Evolutionary conservation across 2,888 invertebrate species (phyloP).

Genomic region (Acanthacorydalis orientalis): DNA sequence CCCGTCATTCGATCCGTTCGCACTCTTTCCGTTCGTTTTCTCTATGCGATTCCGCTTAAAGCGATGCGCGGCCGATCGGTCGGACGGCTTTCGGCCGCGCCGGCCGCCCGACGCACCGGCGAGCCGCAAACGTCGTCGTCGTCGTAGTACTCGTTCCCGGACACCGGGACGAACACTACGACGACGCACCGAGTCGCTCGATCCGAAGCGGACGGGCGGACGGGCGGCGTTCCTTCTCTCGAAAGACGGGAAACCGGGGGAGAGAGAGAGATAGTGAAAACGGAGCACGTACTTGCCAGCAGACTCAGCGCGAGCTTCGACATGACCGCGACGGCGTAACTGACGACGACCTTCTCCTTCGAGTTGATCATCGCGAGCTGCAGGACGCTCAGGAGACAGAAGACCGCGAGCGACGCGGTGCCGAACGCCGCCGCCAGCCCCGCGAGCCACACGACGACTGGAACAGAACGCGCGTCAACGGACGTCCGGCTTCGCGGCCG

Average conservation of each 20-base stretch:
- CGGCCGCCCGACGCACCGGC: no score
- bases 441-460: slow-evolving; percentile 69
- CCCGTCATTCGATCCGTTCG: no score
- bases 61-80: no score
- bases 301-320: slow-evolving; percentile 62
- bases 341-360: slow-evolving; percentile 60
- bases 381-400: slow-evolving; percentile 63
- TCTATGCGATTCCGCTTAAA: no score
- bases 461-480: slow-evolving; percentile 44
- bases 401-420: slow-evolving; percentile 53
- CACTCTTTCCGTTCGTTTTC: no score
- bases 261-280: slow-evolving; percentile 4
- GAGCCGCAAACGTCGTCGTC: no score
- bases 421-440: slow-evolving; percentile 65
- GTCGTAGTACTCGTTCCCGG: no score
- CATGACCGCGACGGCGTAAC: slow-evolving; percentile 61
- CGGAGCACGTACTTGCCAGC: slow-evolving; percentile 52
- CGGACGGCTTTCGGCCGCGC: no score
- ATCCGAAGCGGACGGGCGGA: no score
- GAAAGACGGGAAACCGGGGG: background rate
- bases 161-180: no score
- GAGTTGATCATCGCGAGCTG: slow-evolving; percentile 80
- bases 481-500: slow-evolving; percentile 56
- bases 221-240: no score
- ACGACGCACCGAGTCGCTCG: no score